Conservation (phyloP, 1,140 invertebrate genomes). For the Zaprionus camerounensis region DNA sequence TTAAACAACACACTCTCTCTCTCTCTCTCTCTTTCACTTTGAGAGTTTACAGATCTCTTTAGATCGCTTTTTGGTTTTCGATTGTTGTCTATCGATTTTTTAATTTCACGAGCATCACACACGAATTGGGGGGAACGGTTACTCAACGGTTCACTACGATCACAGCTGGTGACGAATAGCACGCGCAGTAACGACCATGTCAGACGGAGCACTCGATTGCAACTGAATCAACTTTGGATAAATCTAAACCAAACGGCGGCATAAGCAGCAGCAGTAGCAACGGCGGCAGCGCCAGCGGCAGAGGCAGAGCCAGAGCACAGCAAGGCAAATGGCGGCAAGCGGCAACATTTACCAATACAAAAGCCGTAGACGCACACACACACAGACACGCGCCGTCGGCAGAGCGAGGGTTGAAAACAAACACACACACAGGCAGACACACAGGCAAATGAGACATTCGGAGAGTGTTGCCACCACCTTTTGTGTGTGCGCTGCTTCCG, state of each 20-base stretch:
- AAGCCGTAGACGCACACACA: conserved; percentile 48
- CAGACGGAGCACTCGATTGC: conserved; percentile 79
- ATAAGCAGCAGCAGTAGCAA: conserved; percentile 15
- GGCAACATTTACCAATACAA: conserved; percentile 83
- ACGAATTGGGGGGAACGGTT: conserved; percentile 3
- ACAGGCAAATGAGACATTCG: conserved; percentile 38
- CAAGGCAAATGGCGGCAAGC: conserved; percentile 76
- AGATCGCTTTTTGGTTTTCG: conserved; percentile 1
- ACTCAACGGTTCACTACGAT: conserved; percentile 4
- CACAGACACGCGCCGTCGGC: conserved; percentile 22
- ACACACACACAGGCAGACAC: conserved; percentile 34
- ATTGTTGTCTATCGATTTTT: conserved; percentile 24
- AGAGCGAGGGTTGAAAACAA: conserved; percentile 65
- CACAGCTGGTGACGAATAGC: conserved; percentile 3
- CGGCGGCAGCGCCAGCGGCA: conserved; percentile 19
- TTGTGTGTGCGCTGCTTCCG: conserved; percentile 49
- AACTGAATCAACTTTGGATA: conserved; percentile 83
- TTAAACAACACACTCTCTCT: not conserved
- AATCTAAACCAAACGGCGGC: conserved; percentile 48
- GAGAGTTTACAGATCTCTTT: not conserved
- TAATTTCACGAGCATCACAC: conserved; percentile 18
- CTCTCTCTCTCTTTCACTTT: not conserved
- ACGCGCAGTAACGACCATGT: conserved; percentile 69
- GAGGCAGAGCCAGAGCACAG: conserved; percentile 30
- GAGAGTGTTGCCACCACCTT: conserved; percentile 80